These are phyloP conservation scores for Morpho deidamia DNA, from an alignment of 2,888 invertebrate genomes.

Conservation along the genomic window DNA sequence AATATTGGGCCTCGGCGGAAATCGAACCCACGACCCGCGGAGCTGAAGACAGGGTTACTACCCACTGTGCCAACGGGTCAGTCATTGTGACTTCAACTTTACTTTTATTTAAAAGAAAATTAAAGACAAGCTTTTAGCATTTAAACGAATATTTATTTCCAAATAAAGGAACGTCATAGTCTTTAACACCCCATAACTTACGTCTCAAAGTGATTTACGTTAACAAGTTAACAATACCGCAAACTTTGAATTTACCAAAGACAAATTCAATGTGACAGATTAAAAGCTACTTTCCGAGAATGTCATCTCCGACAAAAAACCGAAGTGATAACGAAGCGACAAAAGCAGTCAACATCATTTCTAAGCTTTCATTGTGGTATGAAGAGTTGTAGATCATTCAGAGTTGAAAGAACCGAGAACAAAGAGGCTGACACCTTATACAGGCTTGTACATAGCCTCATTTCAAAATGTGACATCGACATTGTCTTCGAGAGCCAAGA, in stretches of 20 bases:
- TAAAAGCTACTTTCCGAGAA: constrained; percentile 24
- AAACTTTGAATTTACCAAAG: constrained; percentile 17
- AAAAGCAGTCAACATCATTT: constrained; percentile 25
- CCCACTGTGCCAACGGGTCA: no score
- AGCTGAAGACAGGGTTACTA: no score
- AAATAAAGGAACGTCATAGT: not conserved
- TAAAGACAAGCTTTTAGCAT: no score
- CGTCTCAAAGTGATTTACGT: constrained; percentile 12
- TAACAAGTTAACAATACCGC: constrained; percentile 17
- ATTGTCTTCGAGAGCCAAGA: constrained; percentile 4
- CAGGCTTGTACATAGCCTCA: constrained; percentile 14
- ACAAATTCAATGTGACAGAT: constrained; percentile 24
- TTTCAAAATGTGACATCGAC: constrained; percentile 35
- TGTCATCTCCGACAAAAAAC: constrained; percentile 23
- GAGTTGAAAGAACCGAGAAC: constrained; percentile 45
- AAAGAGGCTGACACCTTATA: constrained; percentile 43
- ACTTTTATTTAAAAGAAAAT: no score
- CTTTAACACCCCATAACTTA: not conserved
- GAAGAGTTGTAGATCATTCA: constrained; percentile 41
- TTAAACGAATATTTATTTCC: not conserved
- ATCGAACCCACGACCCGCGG: no score
- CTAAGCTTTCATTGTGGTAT: constrained; percentile 26
- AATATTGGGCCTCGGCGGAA: no score
- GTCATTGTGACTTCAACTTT: no score
- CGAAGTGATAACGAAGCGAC: constrained; percentile 22